Evolutionary conservation across 2,888 invertebrate genomes (phyloP), one percentile per base, ranked within the genome.

Genomic region (Mamestra brassicae): DNA sequence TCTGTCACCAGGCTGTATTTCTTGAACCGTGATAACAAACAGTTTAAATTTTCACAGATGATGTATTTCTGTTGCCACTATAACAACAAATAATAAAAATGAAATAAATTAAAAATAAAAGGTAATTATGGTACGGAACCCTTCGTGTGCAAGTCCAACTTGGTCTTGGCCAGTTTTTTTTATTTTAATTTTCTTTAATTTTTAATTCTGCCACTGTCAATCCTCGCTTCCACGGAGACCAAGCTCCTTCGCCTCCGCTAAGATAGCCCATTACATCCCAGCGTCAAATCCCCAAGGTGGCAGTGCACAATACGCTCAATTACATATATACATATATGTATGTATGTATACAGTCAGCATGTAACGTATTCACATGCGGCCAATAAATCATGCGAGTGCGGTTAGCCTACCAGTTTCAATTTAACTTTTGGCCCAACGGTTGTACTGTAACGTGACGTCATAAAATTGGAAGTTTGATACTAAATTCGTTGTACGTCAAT

Each of bases 401-500:
- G 96, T 95, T 93, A 90, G 89, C 90, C 90, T 91, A 95, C 94
- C 94, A 95, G 94, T 95, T 96, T 95, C 96, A 96, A 96, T 96
- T 95, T 95, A 95, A 96, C 95, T 95, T 95, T 90, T 88, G 89
- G 89, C 85, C 89, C 87, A 85, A 81, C 83, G 72, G 65, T 69
- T 76, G 82, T 81, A 71, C 82, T 87, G 89, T 89, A 87, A 91
- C 90, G 90, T 92, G 91, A 92, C 88, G 90, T 88, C 89, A 89
- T 89, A 89, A 88, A 89, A 88, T 85, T 88, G 84, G 76, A 89
- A 87, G 86, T 89, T 89, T 81, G 83, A 69, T 80, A 74, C 80
- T 86, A 83, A 84, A 89, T 89, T 85, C 82, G 85, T 85, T 84
- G 78, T 74, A 78, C 79, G 81, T 87, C 87, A 85, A 77, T 85